phyloP scores from a whole-genome alignment of 2,888 invertebrate species.

The Drosophila yooni region DNA sequence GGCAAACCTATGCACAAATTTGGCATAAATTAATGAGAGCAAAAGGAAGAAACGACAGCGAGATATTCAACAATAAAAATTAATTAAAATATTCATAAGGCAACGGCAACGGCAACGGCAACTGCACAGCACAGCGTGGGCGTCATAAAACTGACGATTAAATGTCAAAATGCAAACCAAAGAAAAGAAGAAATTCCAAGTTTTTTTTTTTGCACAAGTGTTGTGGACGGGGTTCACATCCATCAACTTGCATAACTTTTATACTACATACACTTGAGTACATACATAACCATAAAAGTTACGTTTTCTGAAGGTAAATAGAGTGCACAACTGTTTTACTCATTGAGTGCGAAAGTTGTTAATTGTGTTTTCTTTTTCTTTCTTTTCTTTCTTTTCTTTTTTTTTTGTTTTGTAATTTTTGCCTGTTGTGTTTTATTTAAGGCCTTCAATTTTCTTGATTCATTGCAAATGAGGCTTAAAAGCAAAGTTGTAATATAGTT shows the following conservation, averaged over 20 bases:
- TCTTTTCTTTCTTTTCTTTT: background rate
- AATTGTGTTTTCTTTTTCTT: background rate
- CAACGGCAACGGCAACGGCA: background rate
- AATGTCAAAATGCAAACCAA: constrained; percentile 62
- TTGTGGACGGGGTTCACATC: constrained; percentile 3
- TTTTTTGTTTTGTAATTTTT: background rate
- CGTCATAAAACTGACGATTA: constrained; percentile 57
- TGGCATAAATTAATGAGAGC: constrained; percentile 64
- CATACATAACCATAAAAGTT: constrained; percentile 1
- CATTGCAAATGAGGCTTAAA: background rate
- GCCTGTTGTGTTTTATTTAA: background rate
- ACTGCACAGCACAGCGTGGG: constrained; percentile 5
- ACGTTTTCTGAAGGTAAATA: constrained; percentile 1
- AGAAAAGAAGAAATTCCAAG: constrained; percentile 4
- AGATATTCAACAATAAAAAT: constrained; percentile 64
- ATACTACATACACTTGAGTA: background rate
- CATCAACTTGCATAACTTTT: constrained; percentile 10
- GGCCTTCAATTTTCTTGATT: background rate
- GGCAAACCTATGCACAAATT: constrained; percentile 41
- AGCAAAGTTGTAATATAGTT: background rate
- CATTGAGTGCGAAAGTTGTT: background rate
- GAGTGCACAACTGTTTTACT: constrained; percentile 1
- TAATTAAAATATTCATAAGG: constrained; percentile 77
- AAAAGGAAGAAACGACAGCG: background rate
- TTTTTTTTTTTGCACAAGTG: background rate